Evolutionary conservation across 2,113 vertebrate genomes (phyloP), one percentile per base, ranked within the genome.

Genomic region (Lepus americanus): DNA sequence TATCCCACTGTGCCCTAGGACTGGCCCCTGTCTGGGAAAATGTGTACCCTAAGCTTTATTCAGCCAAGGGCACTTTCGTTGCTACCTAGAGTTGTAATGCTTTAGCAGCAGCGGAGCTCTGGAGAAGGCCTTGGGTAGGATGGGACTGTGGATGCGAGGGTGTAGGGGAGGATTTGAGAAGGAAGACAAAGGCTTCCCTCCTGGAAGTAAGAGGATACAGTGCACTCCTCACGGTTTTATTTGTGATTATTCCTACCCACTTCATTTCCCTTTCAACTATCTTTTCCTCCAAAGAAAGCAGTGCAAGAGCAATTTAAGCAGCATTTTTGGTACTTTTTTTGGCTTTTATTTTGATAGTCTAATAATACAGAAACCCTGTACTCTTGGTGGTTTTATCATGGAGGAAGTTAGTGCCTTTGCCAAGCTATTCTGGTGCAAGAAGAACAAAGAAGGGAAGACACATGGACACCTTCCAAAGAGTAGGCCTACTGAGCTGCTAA

Each of bases 301-400:
- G 70, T 17, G 16, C 14, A 78, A 82, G 49, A 77, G 44, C 53
- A 93, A 73, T 86, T 88, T 85, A 81, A 69, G 4, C 11, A 85
- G 16, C 8, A 33, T 80, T 53, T 77, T 53, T 61, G 74, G 44
- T 63, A 69, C 25, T 19, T 59, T 59, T 59, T 49, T 27, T 87
- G 72, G 73, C 36, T 95, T 94, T 94, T 76, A 74, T 84, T 90
- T 44, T 97, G 55, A 72, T 74, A 93, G 63, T 70, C 20, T 87
- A 79, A 39, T 84, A 72, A 73, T 61, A 87, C 12, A 82, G n/a
- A 94, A 92, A 86, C 77, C 49, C 39, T 85, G 8, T 66, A 91
- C 31, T 63, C 31, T 49, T 82, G 19, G 44, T 86, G 31, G 10
- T 87, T 87, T 79, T 84, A 80, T 85, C 53, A 93, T 23, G 59